Base-by-base conservation (phyloP, 2,797 vertebrate genomes). In the Pseudomugil tenellus region DNA sequence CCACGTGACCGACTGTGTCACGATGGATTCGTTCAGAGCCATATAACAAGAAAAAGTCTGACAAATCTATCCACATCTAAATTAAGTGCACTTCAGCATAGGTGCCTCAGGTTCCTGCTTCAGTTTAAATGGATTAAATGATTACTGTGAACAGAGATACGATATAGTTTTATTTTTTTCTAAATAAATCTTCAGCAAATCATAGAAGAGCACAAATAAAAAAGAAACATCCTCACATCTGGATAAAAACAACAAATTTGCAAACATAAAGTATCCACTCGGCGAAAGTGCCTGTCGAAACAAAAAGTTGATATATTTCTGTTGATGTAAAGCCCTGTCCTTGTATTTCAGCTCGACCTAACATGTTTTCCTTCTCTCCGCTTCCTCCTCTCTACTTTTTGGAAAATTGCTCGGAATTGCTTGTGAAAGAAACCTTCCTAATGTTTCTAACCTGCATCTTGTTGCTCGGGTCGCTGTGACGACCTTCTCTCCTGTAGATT, bases 41-140 rank as follows among this genome's bases (percentile, higher is more conserved):
- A 92, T 91, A 82, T 81, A 41, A n/a, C 59, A 66, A 72, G 59
- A 58, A 67, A 84, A 87, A 63, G 84, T 83, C 75, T 70, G 87
- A 89, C 82, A 83, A 92, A 92, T 91, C 83, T 74, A 70, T 84
- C 73, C 59, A 70, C 74, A 74, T 79, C 89, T 72, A 91, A 88
- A 84, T 87, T 85, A 96, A 95, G 95, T 96, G 94, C 94, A 93
- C 94, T 96, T 96, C 92, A 74, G 78, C 93, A 92, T 80, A 83
- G 93, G 95, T 96, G 95, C 95, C 95, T 95, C 89, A 77, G 35
- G 83, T 89, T 91, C 87, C 80, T 81, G 19, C 85, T 76, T 85
- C 80, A 76, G 67, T 85, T 84, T 29, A 73, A 84, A 80, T 69
- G 55, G 74, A 82, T 69, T 55, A 51, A 70, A 67, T 23, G 37